phyloP scores from a whole-genome alignment of 1,140 invertebrate genomes.

The Agrypnia vestita region DNA sequence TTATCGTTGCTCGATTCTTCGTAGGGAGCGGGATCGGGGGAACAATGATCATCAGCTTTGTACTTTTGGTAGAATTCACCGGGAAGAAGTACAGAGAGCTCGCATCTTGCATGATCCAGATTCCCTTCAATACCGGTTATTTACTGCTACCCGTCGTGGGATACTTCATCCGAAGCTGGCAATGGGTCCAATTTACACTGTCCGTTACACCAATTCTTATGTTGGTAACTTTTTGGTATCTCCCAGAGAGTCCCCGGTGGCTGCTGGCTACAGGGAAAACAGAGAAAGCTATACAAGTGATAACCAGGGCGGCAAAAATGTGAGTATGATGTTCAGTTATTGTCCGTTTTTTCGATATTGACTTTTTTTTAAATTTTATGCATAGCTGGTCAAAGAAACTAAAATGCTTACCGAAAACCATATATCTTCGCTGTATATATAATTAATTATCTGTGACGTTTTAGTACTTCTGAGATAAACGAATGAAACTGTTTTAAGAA shows the following conservation, averaged over 20 bases:
- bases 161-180: conserved; percentile 68
- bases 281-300: conserved; percentile 68
- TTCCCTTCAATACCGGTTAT: conserved; percentile 69
- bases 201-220: conserved; percentile 62
- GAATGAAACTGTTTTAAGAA: too few relatives aligned
- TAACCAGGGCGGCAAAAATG: conserved; percentile 66
- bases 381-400: too few relatives aligned
- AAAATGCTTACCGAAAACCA: too few relatives aligned
- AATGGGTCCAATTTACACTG: conserved; percentile 54
- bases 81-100: conserved; percentile 68
- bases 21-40: conserved; percentile 71
- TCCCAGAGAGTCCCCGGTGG: conserved; percentile 73
- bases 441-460: too few relatives aligned
- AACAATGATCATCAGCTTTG: conserved; percentile 73
- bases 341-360: too few relatives aligned
- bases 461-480: too few relatives aligned
- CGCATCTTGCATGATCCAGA: conserved; percentile 71
- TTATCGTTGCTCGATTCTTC: conserved; percentile 73
- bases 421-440: too few relatives aligned
- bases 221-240: conserved; percentile 64
- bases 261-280: conserved; percentile 69
- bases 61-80: conserved; percentile 64
- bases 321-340: too few relatives aligned
- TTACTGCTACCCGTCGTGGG: conserved; percentile 66
- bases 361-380: too few relatives aligned